phyloP scores from a whole-genome alignment of 2,888 invertebrate species.

The Papilio demoleus region DNA sequence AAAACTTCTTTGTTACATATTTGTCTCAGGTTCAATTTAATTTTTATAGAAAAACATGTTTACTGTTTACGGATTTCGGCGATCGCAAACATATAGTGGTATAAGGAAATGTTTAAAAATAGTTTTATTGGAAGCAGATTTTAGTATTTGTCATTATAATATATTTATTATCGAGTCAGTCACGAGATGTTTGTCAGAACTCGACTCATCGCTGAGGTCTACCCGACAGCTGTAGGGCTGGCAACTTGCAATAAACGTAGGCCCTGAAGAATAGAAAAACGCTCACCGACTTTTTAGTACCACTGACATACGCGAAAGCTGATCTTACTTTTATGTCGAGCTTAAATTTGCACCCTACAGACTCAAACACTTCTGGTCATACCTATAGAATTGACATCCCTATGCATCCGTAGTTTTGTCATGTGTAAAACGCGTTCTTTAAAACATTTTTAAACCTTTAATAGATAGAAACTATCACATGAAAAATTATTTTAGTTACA shows the following conservation, averaged over 20 bases:
- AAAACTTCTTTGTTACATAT: not conserved
- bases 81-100: not conserved
- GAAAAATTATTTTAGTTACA: not conserved
- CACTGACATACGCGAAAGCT: too few relatives aligned
- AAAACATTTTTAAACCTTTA: not conserved
- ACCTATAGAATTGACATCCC: not conserved
- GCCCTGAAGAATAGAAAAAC: not conserved
- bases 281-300: too few relatives aligned
- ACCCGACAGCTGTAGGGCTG: not conserved
- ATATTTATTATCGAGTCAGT: too few relatives aligned
- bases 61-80: constrained; percentile 2
- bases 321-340: too few relatives aligned
- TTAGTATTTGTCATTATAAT: not conserved
- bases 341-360: not conserved
- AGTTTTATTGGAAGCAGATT: not conserved
- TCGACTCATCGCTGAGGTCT: not conserved
- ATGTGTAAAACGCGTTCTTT: not conserved
- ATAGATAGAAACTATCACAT: not conserved
- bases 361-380: not conserved
- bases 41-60: constrained; percentile 1
- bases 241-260: not conserved
- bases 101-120: constrained; percentile 9
- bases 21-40: too few relatives aligned
- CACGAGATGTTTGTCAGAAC: constrained; percentile 6
- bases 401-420: not conserved